phyloP scores from a whole-genome alignment of 2,888 invertebrate genomes.

The Brenthis ino region DNA sequence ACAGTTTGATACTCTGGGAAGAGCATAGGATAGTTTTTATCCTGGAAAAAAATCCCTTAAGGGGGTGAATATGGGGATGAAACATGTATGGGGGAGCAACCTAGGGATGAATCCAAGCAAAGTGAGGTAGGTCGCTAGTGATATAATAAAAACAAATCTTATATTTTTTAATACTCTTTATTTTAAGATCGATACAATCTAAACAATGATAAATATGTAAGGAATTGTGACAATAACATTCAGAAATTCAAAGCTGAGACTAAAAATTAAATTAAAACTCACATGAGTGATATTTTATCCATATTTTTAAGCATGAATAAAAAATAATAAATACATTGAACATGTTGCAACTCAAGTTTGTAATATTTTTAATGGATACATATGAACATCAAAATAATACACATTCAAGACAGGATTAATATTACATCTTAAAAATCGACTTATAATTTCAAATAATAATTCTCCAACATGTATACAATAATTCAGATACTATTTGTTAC shows the following conservation, averaged over 20 bases:
- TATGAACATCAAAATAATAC: neutral
- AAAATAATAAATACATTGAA: neutral
- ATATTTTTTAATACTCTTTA: neutral
- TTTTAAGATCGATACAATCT: constrained; percentile 2
- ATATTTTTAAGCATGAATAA: neutral
- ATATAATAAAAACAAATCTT: constrained; percentile 1
- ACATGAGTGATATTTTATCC: neutral
- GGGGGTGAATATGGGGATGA: no score
- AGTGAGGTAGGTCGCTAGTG: no score
- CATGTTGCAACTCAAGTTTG: constrained; percentile 12
- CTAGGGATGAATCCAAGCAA: no score
- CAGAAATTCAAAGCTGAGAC: constrained; percentile 5
- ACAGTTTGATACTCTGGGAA: no score
- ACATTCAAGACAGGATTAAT: neutral
- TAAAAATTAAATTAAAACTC: neutral
- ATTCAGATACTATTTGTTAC: no score
- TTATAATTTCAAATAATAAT: no score
- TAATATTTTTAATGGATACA: neutral
- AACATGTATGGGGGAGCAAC: no score
- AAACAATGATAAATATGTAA: neutral
- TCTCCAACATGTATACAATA: no score
- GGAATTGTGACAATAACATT: constrained; percentile 2
- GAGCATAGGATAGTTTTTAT: no score
- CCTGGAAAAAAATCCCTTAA: no score
- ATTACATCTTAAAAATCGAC: neutral